Base-by-base conservation (phyloP, 2,797 vertebrate species). In the Siniperca obscura region DNA sequence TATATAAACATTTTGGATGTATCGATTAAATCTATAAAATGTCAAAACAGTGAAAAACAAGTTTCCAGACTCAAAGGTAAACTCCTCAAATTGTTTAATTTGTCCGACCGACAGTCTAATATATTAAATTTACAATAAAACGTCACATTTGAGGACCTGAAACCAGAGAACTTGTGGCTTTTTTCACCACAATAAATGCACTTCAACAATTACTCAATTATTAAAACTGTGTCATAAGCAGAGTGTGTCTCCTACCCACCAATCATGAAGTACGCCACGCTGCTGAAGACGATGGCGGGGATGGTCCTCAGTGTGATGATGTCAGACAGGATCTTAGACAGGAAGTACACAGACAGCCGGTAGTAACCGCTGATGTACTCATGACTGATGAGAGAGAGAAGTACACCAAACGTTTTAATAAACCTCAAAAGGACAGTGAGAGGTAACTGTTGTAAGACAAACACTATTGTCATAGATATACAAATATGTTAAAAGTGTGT, bases 351-450 rank as follows among this genome's bases (percentile, higher is more conserved):
- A 0, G 97, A 98, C 2, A 96, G 87, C 75, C 97, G 91, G 94
- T 99, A 99, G 89, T 99, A 99, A 0, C 98, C 98, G 42, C 98
- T 98, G 93, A 98, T 98, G 17, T 97, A 98, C 86, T 99, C 98
- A 1, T 99, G 98, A 74, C 98, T 99, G 92, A 0, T 84, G 66
- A 62, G 11, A 80, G 16, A 27, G 7, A 70, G 30, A 10, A 30
- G 30, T 30, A 30, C 40, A 27, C 27, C 27, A 38, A 38, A 38
- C 36, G 30, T 30, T 30, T 30, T 30, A 30, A 30, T 30, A 40
- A 40, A 40, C 9, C 9, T 40, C 40, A 40, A 40, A 40, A 40
- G 9, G 40, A 40, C 40, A 40, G 40, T 40, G 40, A 9, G 10
- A 11, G 40, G 40, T 40, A 40, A 40, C 40, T 1, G 9, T 30